Base-by-base conservation (phyloP, 2,888 invertebrate species). In the Noctua janthe region DNA sequence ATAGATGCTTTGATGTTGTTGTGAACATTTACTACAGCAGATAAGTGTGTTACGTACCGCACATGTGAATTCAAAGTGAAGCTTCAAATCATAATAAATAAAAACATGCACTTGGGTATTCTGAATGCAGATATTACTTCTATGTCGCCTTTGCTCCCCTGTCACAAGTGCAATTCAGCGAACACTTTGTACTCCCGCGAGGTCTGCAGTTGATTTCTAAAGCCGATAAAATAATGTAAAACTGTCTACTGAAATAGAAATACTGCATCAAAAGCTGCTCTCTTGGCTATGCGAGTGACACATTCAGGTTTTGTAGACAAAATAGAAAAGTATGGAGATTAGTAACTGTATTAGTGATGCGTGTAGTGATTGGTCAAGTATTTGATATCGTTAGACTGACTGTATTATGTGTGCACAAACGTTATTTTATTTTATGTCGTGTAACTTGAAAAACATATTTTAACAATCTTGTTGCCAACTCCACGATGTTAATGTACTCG, bases 171-270 rank as follows among this genome's bases (percentile, higher is more conserved):
- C 69, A 69, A 83, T 83, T 83, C 78, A 77, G n/a, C 79, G 79
- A 88, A 67, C 81, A 78, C 76, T 89, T 82, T 76, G 67, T 75
- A 13, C 72, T 78, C 89, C 43, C 85, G 17, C 49, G 82, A 43
- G 80, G 35, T 29, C 75, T 89, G 83, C 74, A 79, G 81, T 83
- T 89, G 82, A 85, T 85, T 89, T 85, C 79, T 77, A 81, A 87
- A 84, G 80, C 81, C 51, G 71, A 89, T 83, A 89, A 83, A 87
- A 85, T 89, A 88, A 86, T 86, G 79, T 80, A 73, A 85, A 87
- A 74, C 78, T 70, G 75, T 82, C 79, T 78, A 67, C 35, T 39
- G 54, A 77, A 76, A 74, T 76, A 76, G 79, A 75, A 84, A 87
- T 76, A 73, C 43, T 72, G 67, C n/a, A 39, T 79, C 56, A 69